Base-by-base conservation (phyloP, 2,113 vertebrate genomes). In the Chaetorhynchus papuensis region DNA sequence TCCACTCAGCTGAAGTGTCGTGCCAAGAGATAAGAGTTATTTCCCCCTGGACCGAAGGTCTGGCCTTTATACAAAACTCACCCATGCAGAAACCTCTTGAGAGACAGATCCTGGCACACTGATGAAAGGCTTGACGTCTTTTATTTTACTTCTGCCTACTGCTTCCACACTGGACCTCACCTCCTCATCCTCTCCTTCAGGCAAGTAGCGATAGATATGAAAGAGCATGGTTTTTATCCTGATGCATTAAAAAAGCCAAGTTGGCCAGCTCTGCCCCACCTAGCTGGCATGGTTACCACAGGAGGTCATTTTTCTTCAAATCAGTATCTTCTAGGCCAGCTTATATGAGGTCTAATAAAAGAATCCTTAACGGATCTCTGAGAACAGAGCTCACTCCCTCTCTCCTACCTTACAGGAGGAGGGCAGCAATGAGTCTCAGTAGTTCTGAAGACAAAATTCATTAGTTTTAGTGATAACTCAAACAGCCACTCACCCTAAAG, bases 161-260 rank as follows among this genome's bases (percentile, higher is more conserved):
- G 15, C 47, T 33, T 69, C 33, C 35, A 63, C 15, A 14, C 6
- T 33, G 19, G 42, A 68, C 28, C 22, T 83, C 45, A 44, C 7
- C 17, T 72, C 35, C 35, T 82, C n/a, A 20, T 3, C 2, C n/a
- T 3, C 26, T 41, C 37, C 35, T 84, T 85, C 69, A 56, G 23
- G 14, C 2, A 0, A 84, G 42, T 20, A 72, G 39, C 6, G 2
- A n/a, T 3, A 57, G 31, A 17, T 39, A 52, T 9, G 18, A 54
- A 63, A 37, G 18, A 45, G 9, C 20, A 66, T n/a, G 5, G 1
- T 21, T 65, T 94, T 65, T 49, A 83, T 44, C 45, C 26, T 66
- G 26, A 47, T 70, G 30, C 15, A 50, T 54, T 52, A 52, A 53
- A 92, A 87, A 21, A 77, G 26, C 13, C 50, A 68, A 52, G 11